Evolutionary conservation across 2,888 invertebrate genomes (phyloP).

Genomic region (Clitarchus hookeri): DNA sequence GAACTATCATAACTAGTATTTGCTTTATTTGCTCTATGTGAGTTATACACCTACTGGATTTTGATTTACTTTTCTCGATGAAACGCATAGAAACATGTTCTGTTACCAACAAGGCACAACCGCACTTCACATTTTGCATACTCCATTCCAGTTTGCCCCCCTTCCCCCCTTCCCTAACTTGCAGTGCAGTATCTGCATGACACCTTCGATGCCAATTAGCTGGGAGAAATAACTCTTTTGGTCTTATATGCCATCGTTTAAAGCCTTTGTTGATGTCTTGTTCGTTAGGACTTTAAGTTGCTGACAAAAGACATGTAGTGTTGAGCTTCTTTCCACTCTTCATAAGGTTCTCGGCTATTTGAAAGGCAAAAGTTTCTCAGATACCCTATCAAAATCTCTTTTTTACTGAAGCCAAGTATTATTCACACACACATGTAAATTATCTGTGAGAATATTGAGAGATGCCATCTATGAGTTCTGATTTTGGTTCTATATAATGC

Average conservation of each 20-base stretch:
- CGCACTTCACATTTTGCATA: not conserved
- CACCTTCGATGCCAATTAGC: not conserved
- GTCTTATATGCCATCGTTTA: not conserved
- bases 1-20: too few relatives aligned
- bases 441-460: not conserved
- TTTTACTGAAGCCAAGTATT: not conserved
- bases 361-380: not conserved
- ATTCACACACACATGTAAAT: not conserved
- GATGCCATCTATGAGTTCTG: not conserved
- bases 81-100: not conserved
- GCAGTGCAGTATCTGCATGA: not conserved
- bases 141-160: not conserved
- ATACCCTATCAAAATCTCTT: not conserved
- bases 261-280: not conserved
- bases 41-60: not conserved
- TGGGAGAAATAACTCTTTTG: not conserved
- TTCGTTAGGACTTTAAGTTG: not conserved
- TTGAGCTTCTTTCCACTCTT: slow-evolving; percentile 1
- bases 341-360: not conserved
- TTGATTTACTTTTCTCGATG: not conserved
- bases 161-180: too few relatives aligned
- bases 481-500: not conserved
- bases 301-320: not conserved
- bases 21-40: not conserved
- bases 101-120: not conserved